A percentile compares a stretch with the other conserved stretches of the same genome.
Conservation (phyloP, 2,113 vertebrate genomes). For the Melanerpes aurifrons region DNA sequence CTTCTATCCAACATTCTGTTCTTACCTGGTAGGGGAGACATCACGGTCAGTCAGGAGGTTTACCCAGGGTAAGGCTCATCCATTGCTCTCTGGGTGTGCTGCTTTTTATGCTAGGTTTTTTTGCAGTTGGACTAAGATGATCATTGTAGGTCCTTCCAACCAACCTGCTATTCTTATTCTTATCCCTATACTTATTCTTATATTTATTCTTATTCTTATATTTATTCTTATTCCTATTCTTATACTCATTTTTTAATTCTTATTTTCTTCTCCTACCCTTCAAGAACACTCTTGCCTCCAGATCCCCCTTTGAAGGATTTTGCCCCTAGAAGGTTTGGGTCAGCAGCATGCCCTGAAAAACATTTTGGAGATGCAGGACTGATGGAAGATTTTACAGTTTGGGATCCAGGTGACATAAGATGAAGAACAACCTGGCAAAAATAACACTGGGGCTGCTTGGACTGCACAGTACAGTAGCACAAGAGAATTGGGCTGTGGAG, state of each 20-base stretch:
- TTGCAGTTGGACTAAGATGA: background rate
- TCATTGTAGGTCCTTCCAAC: accelerated
- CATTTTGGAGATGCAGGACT: background rate
- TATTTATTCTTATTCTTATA: too few species aligned
- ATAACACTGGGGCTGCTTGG: background rate
- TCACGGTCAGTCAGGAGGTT: background rate
- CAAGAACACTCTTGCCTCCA: background rate
- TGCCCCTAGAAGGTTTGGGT: background rate
- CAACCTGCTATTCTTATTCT: background rate
- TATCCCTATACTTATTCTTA: too few species aligned
- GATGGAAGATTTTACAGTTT: background rate
- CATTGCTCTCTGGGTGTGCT: background rate
- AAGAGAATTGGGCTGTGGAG: accelerated
- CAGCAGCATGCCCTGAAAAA: background rate
- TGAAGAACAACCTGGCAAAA: background rate
- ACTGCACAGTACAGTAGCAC: background rate
- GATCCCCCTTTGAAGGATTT: background rate
- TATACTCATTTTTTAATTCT: too few species aligned
- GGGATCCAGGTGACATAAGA: background rate
- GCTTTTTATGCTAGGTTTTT: background rate
- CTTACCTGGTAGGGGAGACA: background rate
- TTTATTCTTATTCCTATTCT: too few species aligned
- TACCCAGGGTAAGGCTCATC: background rate
- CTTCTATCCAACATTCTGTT: background rate
- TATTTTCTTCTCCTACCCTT: background rate